These are phyloP conservation scores for Etheostoma cragini DNA, from an alignment of 2,113 vertebrate species.

Conservation along the genomic window DNA sequence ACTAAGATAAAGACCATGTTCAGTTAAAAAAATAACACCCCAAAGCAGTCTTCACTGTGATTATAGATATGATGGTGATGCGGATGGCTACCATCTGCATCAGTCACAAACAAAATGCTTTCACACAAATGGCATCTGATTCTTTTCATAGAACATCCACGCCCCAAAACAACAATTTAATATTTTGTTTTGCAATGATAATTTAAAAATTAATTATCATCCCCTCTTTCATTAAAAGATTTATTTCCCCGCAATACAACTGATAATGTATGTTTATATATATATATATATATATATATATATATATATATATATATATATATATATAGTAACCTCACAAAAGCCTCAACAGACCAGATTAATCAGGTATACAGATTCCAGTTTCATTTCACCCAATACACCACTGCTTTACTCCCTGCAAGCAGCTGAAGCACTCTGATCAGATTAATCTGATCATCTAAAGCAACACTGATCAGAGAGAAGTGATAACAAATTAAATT, in stretches of 20 bases:
- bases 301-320: too few relatives aligned
- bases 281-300: too few relatives aligned
- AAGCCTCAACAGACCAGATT: too few relatives aligned
- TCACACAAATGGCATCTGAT: background rate
- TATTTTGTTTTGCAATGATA: background rate
- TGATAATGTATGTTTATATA: too few relatives aligned
- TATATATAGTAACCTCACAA: too few relatives aligned
- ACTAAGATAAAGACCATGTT: conserved; percentile 30
- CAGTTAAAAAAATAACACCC: conserved; percentile 34
- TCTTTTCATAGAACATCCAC: background rate
- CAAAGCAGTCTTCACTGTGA: conserved; percentile 25
- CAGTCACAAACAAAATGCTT: conserved; percentile 15
- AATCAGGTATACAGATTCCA: too few relatives aligned
- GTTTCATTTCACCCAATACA: too few relatives aligned
- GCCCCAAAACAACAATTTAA: background rate
- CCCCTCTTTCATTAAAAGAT: background rate
- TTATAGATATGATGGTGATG: conserved; percentile 50
- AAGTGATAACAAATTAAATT: too few relatives aligned
- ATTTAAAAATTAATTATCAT: background rate
- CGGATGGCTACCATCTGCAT: conserved; percentile 46
- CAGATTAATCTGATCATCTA: too few relatives aligned
- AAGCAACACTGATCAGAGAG: too few relatives aligned
- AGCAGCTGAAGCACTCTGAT: too few relatives aligned
- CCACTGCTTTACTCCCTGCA: too few relatives aligned
- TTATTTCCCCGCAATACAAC: background rate